Evolutionary conservation across 1,140 invertebrate species (phyloP).

Genomic region (Diorhabda carinulata): DNA sequence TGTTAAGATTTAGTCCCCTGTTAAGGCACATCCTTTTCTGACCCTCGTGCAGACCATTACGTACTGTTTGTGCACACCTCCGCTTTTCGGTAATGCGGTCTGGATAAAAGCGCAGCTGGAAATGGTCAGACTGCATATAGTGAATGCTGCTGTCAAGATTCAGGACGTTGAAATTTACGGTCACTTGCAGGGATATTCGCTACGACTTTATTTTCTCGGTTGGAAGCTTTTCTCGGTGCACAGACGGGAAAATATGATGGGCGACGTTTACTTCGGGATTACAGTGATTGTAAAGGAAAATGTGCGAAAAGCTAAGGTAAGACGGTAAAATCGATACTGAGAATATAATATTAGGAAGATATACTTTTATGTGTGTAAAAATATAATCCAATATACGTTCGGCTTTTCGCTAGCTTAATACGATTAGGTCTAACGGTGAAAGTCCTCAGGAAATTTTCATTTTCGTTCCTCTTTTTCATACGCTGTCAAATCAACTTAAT

Average conservation of each 20-base stretch:
- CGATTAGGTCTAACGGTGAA: too few species aligned
- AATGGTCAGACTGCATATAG: conserved; percentile 13
- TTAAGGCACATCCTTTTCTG: conserved; percentile 1
- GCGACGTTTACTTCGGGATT: background rate
- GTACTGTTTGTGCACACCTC: conserved; percentile 24
- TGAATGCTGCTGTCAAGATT: conserved; percentile 8
- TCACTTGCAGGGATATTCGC: background rate
- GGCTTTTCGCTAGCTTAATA: too few species aligned
- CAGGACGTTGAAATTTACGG: conserved; percentile 8
- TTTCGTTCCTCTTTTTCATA: too few species aligned
- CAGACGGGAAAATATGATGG: background rate
- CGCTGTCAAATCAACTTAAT: too few species aligned
- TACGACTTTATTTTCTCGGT: background rate
- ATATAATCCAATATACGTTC: too few species aligned
- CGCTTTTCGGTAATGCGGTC: conserved; percentile 22
- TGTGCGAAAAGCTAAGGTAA: background rate
- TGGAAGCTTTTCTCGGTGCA: conserved; percentile 1
- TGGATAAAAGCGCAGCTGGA: conserved; percentile 21
- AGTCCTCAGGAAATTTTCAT: too few species aligned
- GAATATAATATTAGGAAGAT: background rate
- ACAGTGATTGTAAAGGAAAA: background rate
- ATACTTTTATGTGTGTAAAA: background rate
- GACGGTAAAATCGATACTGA: background rate
- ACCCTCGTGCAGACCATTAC: conserved; percentile 22
- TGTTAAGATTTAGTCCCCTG: too few species aligned